phyloP scores from a whole-genome alignment of 1,140 invertebrate species.

The Tribolium madens region DNA sequence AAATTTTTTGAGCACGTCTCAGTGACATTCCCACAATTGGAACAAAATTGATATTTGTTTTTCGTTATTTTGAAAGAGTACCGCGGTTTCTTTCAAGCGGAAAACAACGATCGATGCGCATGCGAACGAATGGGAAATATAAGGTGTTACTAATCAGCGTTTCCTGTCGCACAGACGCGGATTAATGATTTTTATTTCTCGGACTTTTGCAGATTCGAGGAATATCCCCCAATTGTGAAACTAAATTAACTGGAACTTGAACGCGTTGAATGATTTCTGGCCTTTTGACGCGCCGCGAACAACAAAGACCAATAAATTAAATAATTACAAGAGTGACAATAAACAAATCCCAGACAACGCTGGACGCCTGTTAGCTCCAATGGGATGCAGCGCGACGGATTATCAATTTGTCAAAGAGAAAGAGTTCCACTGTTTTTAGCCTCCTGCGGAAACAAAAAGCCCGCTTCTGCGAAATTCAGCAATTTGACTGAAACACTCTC shows the following conservation, averaged over 20 bases:
- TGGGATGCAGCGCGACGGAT: not conserved
- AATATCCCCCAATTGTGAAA: conserved; percentile 33
- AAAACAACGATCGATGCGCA: conserved; percentile 20
- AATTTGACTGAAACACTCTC: no score
- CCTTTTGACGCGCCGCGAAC: conserved; percentile 8
- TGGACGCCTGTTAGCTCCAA: not conserved
- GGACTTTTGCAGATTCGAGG: conserved; percentile 30
- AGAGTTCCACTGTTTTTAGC: not conserved
- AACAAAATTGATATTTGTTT: conserved; percentile 30
- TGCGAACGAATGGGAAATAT: conserved; percentile 19
- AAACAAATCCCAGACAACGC: not conserved
- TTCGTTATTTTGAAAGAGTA: conserved; percentile 25
- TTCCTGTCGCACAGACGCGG: conserved; percentile 15
- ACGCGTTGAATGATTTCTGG: conserved; percentile 3
- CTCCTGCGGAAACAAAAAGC: not conserved
- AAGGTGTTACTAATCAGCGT: conserved; percentile 24
- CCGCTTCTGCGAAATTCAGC: not conserved
- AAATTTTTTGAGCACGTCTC: conserved; percentile 25
- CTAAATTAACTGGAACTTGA: conserved; percentile 36
- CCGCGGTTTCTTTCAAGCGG: not conserved
- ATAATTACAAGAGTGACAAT: conserved; percentile 27
- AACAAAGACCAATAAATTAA: conserved; percentile 28
- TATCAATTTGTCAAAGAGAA: not conserved
- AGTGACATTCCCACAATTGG: conserved; percentile 36
- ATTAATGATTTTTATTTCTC: conserved; percentile 28